Evolutionary conservation across 2,888 invertebrate genomes (phyloP), one percentile per base, ranked within the genome.

Genomic region (Corythucha ciliata): DNA sequence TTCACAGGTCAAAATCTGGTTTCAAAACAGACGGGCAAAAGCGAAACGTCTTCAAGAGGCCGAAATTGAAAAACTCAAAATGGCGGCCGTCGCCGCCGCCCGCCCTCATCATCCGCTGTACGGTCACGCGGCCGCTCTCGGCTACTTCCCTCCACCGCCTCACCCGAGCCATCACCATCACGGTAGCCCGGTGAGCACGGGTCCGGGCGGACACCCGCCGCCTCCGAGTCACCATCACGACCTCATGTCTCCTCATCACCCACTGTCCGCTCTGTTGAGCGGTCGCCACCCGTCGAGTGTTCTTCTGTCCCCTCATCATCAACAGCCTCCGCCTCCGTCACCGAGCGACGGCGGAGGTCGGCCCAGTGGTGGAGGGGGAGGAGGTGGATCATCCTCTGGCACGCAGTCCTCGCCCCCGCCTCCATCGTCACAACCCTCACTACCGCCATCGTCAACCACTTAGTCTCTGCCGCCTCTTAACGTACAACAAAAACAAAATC

Each of bases 21-120:
- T 90, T 70, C 89, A 90, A 76, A 91, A 91, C 68, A 77, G 86
- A 67, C 76, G 89, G 42, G 96, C 96, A 59, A 97, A 97, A 72
- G 92, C 92, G 65, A 97, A 97, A 74, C 76, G 97, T 20, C 77
- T 96, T 4, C 93, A 94, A 72, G 94, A 97, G 66, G 96, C 92
- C 1, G 92, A 92, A 70, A 78, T 92, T 61, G 92, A 93, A 69
- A 91, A 92, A 67, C 72, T 91, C 66, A 86, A 94, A 72, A 74
- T 79, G 70, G 74, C 76, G 6, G 74, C 78, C 6, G 74, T 77
- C n/a, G 74, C 73, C 39, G 70, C 74, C 54, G 74, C 74, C 2
- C 60, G 74, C 62, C 67, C 75, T 40, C 72, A 73, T 32, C 70
- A 68, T 40, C 66, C 62, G 57, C 66, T 63, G 49, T 65, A 63